phyloP scores from a whole-genome alignment of 2,888 invertebrate species.

The Dryobota labecula region DNA sequence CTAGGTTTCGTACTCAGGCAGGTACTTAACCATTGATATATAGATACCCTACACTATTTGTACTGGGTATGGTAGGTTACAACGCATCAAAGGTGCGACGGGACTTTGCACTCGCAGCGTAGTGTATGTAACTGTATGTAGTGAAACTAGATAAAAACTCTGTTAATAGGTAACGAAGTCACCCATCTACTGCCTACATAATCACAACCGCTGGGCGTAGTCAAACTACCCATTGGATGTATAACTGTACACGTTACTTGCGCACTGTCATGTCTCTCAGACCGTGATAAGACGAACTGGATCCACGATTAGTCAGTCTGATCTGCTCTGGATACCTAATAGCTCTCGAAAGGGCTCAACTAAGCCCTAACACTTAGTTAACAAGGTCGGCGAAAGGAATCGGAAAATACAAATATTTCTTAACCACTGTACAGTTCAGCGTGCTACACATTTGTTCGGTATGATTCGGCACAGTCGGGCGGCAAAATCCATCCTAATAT shows the following conservation, averaged over 20 bases:
- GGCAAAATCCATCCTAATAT: too few species aligned
- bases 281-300: constrained; percentile 69
- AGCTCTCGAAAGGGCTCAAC: constrained; percentile 41
- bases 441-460: background rate
- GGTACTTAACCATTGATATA: too few species aligned
- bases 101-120: too few species aligned
- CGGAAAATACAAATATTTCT: constrained; percentile 28
- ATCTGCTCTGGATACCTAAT: constrained; percentile 52
- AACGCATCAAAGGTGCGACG: too few species aligned
- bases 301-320: constrained; percentile 51
- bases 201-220: constrained; percentile 65
- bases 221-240: constrained; percentile 72
- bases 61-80: too few species aligned
- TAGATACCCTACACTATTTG: too few species aligned
- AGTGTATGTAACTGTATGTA: too few species aligned
- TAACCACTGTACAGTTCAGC: constrained; percentile 13
- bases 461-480: background rate
- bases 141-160: too few species aligned
- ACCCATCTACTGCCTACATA: constrained; percentile 33
- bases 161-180: constrained; percentile 1
- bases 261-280: constrained; percentile 68
- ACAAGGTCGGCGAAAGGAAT: constrained; percentile 32
- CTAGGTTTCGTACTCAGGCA: too few species aligned
- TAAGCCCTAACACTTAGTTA: constrained; percentile 24
- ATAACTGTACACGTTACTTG: constrained; percentile 71